Evolutionary conservation across 2,797 vertebrate species (phyloP).

Genomic region (Gymnothorax reevesii): DNA sequence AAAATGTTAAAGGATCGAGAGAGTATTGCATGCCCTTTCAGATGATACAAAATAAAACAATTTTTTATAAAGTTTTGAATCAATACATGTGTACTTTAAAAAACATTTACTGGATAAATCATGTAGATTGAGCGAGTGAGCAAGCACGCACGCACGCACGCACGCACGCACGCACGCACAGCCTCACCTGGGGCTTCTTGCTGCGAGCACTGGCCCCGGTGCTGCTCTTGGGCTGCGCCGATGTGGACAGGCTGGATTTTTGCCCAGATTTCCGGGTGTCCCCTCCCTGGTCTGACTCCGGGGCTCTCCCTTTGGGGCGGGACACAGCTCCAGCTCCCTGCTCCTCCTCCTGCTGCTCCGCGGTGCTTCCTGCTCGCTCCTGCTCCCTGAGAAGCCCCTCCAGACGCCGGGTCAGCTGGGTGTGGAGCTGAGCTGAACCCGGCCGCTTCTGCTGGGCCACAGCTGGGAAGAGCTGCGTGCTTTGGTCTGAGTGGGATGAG

Average conservation of each 20-base stretch:
- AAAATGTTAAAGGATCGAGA: no score
- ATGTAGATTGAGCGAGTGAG: background rate
- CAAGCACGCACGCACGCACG: background rate
- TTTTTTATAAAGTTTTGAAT: no score
- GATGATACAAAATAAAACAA: no score
- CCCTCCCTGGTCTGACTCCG: conserved; percentile 28
- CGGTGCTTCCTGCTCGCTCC: conserved; percentile 42
- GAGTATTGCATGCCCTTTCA: no score
- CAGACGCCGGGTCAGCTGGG: conserved; percentile 58
- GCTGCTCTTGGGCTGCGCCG: conserved; percentile 27
- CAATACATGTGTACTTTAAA: no score
- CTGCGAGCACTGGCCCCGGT: background rate
- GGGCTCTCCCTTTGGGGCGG: conserved; percentile 25
- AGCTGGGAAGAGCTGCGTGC: conserved; percentile 40
- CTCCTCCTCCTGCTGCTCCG: background rate
- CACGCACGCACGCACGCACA: background rate
- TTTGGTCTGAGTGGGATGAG: background rate
- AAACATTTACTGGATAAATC: background rate
- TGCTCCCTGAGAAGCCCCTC: conserved; percentile 55
- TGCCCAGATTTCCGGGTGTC: conserved; percentile 13
- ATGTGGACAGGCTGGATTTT: conserved; percentile 20
- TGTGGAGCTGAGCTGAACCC: conserved; percentile 41
- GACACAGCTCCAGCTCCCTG: conserved; percentile 18
- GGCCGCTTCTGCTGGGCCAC: conserved; percentile 29
- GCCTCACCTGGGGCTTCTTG: conserved; percentile 60